Evolutionary conservation across 2,888 invertebrate species (phyloP), one percentile per base, ranked within the genome.

Genomic region (Lochmaea crataegi): DNA sequence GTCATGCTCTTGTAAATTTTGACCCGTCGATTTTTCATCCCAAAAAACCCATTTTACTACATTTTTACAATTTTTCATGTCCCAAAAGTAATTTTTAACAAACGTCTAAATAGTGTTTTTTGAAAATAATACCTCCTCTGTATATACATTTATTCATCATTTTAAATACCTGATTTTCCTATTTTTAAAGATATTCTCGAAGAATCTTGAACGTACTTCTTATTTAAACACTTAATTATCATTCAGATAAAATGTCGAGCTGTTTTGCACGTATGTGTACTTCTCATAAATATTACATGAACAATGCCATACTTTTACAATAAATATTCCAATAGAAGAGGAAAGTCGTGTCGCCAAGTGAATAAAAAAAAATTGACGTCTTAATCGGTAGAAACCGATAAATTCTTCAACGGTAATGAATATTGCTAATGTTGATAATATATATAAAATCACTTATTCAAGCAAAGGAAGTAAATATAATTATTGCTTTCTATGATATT

Each of bases 301-400:
- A 48, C 48, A 48, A 32, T 32, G 32, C 14, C 48, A 48, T 48
- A 48, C n/a, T n/a, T 48, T 48, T 48, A n/a, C n/a, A 48, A 7
- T 6, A 48, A 48, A 48, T 48, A 48, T 48, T 48, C n/a, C 48
- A 14, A 48, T 48, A 48, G n/a, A n/a, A 48, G 6, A 48, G n/a
- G n/a, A 48, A 48, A 48, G 5, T 12, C 48, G 48, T 48, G 48
- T 48, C 48, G 14, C 0, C 48, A 32, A 1, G 48, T 48, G 48
- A 48, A n/a, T n/a, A 48, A 7, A n/a, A n/a, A 48, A 14, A 45
- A 26, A 12, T 22, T 26, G 26, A 45, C 45, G 45, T 45, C 12
- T 66, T 12, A 68, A 38, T 58, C 58, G 14, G 7, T 32, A 65
- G 1, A n/a, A 26, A 65, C 11, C 22, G 9, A 65, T 18, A 65